These are phyloP conservation scores for Phaethornis superciliosus DNA, from an alignment of 2,113 vertebrate genomes.

Conservation along the genomic window DNA sequence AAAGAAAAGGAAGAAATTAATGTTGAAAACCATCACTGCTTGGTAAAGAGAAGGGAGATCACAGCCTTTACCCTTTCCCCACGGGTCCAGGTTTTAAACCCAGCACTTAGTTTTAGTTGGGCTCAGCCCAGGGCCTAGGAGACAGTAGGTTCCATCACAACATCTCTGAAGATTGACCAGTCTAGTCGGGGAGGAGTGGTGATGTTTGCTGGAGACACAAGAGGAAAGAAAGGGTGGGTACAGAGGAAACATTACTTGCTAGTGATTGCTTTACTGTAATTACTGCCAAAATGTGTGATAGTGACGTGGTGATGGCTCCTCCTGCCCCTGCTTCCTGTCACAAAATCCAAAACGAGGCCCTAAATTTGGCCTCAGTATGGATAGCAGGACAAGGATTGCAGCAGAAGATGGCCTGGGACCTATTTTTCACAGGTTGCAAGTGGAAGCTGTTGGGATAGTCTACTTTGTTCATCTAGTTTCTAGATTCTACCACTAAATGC, in stretches of 20 bases:
- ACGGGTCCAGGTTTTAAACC: neutral
- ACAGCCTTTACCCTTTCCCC: neutral
- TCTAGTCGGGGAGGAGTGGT: neutral
- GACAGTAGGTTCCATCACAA: slow-evolving; percentile 13
- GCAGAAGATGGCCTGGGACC: neutral
- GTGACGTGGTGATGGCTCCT: neutral
- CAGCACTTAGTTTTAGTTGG: neutral
- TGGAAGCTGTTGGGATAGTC: neutral
- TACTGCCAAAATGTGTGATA: neutral
- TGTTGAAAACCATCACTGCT: neutral
- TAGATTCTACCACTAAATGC: neutral
- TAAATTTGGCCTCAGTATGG: neutral
- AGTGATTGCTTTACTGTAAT: neutral
- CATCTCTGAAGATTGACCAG: neutral
- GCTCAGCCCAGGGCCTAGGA: neutral
- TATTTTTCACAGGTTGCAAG: neutral
- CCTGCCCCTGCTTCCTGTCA: neutral
- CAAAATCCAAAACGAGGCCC: neutral
- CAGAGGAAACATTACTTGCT: neutral
- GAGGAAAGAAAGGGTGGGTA: neutral
- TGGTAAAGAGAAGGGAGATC: neutral
- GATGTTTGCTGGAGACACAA: slow-evolving; percentile 3
- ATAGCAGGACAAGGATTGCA: neutral
- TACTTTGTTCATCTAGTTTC: neutral
- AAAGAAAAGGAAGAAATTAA: slow-evolving; percentile 5